Percentiles rank a stretch among this genome's conserved stretches.
Conservation (phyloP, 1,140 invertebrate genomes). For the Theocolax elegans region DNA sequence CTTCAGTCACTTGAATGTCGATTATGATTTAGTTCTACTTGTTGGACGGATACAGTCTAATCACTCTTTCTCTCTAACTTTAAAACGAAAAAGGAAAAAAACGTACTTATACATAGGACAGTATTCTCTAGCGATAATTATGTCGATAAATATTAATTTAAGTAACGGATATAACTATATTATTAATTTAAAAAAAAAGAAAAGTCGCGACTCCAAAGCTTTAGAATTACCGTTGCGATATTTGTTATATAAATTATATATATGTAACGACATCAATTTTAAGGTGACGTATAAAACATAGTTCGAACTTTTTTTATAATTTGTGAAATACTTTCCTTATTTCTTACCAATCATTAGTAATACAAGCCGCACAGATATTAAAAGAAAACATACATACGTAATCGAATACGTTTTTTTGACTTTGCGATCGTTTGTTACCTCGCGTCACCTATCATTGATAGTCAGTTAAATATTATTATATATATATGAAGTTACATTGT, state of each 20-base stretch:
- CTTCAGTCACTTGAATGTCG: background rate
- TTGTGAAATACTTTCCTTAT: conserved; percentile 1
- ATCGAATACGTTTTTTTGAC: conserved; percentile 21
- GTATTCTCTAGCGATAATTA: conserved; percentile 60
- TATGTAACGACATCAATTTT: conserved; percentile 39
- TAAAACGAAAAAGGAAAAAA: conserved; percentile 35
- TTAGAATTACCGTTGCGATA: conserved; percentile 60
- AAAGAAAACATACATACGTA: conserved; percentile 28
- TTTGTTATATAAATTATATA: conserved; percentile 53
- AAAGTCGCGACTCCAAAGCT: conserved; percentile 63
- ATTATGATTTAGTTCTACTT: conserved; percentile 21
- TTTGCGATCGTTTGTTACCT: conserved; percentile 39
- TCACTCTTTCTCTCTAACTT: conserved; percentile 14
- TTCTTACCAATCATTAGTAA: background rate
- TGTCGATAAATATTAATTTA: conserved; percentile 47
- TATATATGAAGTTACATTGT: conserved; percentile 48
- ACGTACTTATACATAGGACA: conserved; percentile 64
- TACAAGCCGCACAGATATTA: background rate
- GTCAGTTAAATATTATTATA: conserved; percentile 47
- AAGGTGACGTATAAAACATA: conserved; percentile 46
- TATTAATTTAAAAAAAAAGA: no score
- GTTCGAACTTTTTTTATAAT: conserved; percentile 18
- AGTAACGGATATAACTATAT: conserved; percentile 52
- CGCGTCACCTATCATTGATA: conserved; percentile 49
- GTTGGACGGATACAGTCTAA: conserved; percentile 9